Base-by-base conservation (phyloP, 2,797 vertebrate genomes). In the Lithobates sylvaticus region DNA sequence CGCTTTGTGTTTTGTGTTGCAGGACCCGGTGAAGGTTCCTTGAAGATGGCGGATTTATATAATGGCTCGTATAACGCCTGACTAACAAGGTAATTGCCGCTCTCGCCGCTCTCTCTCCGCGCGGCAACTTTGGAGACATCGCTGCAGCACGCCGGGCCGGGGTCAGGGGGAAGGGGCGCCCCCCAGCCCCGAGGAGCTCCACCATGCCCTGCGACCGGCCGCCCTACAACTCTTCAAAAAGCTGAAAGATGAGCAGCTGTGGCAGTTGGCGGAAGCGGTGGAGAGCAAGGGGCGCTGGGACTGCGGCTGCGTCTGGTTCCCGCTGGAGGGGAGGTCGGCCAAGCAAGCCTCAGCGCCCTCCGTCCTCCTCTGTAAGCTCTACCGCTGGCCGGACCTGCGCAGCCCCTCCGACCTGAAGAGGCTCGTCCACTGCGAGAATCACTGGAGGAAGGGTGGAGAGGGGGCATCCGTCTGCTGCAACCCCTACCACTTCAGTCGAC, bases 301-400 rank as follows among this genome's bases (percentile, higher is more conserved):
- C 16, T 88, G 88, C 0, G 10, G 88, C 80, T 93, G 93, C 0
- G 2, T 93, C 47, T 86, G 89, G 89, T 88, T 29, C 0, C 88
- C 90, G 0, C 3, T 84, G 32, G 88, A 42, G 89, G 89, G 0
- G 29, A 12, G 0, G 77, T 84, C 0, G 74, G 89, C 64, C 65
- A 92, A 91, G 42, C 88, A 85, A 13, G 77, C 29, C 5, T 21
- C 87, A 15, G 42, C 90, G 0, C 89, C 92, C 54, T 88, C 90
- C 13, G 81, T 92, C 12, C 88, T 93, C 65, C 90, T 93, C 8
- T 93, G 91, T 81, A 89, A 89, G 15, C 89, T 93, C 18, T 93
- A 91, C 73, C 91, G 91, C 68, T 93, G 92, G 92, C 92, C 92
- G 0, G 92, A 93, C 47, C 84, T 93, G 12, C 78, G 88, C 4